Evolutionary conservation across 2,113 vertebrate genomes (phyloP), one percentile per base, ranked within the genome.

Genomic region (Marmota flaviventris): DNA sequence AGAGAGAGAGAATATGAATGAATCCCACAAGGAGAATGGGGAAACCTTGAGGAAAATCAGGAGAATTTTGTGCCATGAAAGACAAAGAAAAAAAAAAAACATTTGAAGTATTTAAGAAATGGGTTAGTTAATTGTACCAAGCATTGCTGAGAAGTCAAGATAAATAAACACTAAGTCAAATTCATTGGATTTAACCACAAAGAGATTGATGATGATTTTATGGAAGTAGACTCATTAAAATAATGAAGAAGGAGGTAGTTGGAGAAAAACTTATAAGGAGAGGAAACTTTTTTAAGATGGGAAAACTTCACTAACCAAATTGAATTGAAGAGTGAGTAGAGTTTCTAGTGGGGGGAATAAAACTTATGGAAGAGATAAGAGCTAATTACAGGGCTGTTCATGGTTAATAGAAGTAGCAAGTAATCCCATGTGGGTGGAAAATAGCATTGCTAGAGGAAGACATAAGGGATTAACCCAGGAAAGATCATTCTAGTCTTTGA

Each of bases 61-160:
- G 27, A 79, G 24, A 75, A 20, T 25, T 12, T 24, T 20, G 25
- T 45, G 12, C 24, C 17, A 73, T 58, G 11, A 24, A 82, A 82
- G 25, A 18, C 5, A 61, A 86, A 29, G 25, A 39, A 9, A 90
- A 70, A 48, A 7, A 90, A 70, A 48, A 5, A 20, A 20, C 24
- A 72, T 58, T 94, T 67, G 51, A 63, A 89, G 48, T 79, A 92
- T 77, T 92, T 51, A 51, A 93, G 75, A 87, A 91, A 5, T 3
- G 4, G 3, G 2, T 83, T 32, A 75, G 32, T 34, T 65, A 53
- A 51, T 76, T 32, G 6, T 77, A 17, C 22, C 48, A 63, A 78
- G 56, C 56, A 16, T 70, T 79, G 24, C 45, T 76, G 76, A 61
- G 25, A 85, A 95, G n/a, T 88, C 37, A 88, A 39, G 51, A 81